A percentile compares a stretch with the other conserved stretches of the same genome.
Evolutionary conservation across 2,113 vertebrate genomes (phyloP).

Genomic region (Pseudorhombus dupliciocellatus): DNA sequence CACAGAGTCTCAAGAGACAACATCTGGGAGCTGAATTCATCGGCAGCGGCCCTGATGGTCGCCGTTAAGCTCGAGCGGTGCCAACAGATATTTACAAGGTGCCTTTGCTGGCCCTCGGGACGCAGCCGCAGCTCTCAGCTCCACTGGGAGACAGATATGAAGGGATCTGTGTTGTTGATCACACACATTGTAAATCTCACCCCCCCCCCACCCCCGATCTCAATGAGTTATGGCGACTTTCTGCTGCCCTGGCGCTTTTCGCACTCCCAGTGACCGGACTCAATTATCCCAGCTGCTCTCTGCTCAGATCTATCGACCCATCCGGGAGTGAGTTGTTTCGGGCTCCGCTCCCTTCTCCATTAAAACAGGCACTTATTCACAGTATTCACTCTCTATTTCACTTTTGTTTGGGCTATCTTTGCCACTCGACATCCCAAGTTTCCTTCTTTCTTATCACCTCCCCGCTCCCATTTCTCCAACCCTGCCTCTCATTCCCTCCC

Average conservation of each 20-base stretch:
- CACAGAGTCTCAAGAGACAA: conserved; percentile 12
- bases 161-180: conserved; percentile 66
- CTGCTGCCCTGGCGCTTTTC: conserved; percentile 70
- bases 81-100: conserved; percentile 65
- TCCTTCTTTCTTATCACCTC: conserved; percentile 35
- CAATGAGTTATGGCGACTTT: conserved; percentile 67
- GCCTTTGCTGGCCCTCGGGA: conserved; percentile 39
- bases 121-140: conserved; percentile 31
- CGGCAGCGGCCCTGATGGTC: conserved; percentile 21
- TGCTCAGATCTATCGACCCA: conserved; percentile 71
- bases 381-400: conserved; percentile 51
- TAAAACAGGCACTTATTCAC: conserved; percentile 37
- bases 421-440: conserved; percentile 6
- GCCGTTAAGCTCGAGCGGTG: conserved; percentile 8
- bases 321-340: conserved; percentile 27
- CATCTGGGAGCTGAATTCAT: conserved; percentile 29
- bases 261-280: conserved; percentile 52
- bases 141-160: conserved; percentile 48
- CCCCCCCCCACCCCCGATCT: conserved; percentile 46
- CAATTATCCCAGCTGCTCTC: conserved; percentile 65
- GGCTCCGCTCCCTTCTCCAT: conserved; percentile 23
- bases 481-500: conserved; percentile 26
- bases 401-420: conserved; percentile 46
- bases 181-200: conserved; percentile 64
- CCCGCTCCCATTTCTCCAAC: neutral